phyloP scores from a whole-genome alignment of 1,140 invertebrate species.

The Caerostris darwini region DNA sequence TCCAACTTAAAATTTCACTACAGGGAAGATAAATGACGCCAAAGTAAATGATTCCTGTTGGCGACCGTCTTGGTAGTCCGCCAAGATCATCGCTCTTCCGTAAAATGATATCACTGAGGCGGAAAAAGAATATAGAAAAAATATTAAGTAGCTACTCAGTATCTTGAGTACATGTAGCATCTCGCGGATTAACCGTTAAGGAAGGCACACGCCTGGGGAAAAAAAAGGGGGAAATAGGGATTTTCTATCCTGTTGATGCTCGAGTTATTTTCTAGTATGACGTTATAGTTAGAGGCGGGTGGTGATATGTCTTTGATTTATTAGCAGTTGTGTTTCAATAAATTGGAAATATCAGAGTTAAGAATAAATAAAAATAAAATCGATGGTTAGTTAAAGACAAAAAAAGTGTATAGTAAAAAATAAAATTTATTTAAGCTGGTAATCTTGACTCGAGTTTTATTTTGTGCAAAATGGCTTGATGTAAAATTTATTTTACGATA shows the following conservation, averaged over 20 bases:
- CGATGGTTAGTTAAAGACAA: too few relatives aligned
- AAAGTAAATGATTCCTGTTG: background rate
- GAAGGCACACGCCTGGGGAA: background rate
- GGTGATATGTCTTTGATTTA: too few relatives aligned
- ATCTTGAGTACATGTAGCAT: background rate
- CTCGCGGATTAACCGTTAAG: background rate
- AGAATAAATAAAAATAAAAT: too few relatives aligned
- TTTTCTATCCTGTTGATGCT: background rate
- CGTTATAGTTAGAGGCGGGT: too few relatives aligned
- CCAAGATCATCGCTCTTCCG: conserved; percentile 12
- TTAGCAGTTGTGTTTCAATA: too few relatives aligned
- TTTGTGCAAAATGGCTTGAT: too few relatives aligned
- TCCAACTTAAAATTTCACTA: conserved; percentile 16
- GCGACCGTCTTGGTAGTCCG: background rate
- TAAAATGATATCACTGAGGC: background rate
- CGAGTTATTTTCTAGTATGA: too few relatives aligned
- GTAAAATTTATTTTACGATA: too few relatives aligned
- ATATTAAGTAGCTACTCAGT: conserved; percentile 6
- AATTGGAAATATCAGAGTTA: too few relatives aligned
- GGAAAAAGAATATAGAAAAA: background rate
- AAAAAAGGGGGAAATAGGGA: background rate
- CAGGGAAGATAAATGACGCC: background rate
- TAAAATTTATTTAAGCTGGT: too few relatives aligned
- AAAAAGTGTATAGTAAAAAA: too few relatives aligned
- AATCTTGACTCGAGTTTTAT: too few relatives aligned